A percentile compares a stretch with the other conserved stretches of the same genome.
phyloP scores from a whole-genome alignment of 1,140 invertebrate genomes.

The Drosophila sturtevanti region DNA sequence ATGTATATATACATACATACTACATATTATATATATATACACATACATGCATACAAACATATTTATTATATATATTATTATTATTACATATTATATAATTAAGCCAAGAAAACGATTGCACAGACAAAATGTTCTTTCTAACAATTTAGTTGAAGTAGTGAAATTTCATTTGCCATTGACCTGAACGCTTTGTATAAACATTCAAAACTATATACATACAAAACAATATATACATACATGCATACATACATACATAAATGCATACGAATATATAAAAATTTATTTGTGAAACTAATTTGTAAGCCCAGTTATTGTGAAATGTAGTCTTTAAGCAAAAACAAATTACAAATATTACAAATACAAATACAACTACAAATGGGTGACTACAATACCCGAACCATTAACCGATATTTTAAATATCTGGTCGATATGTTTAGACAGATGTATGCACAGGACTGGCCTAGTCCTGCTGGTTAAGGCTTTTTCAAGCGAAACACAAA shows the following conservation, averaged over 20 bases:
- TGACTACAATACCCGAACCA: slow-evolving; percentile 42
- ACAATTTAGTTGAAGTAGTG: slow-evolving; percentile 41
- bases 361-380: slow-evolving; percentile 26
- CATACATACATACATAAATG: slow-evolving; percentile 36
- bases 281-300: slow-evolving; percentile 50
- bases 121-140: slow-evolving; percentile 10
- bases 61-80: slow-evolving; percentile 19
- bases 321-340: slow-evolving; percentile 47
- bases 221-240: slow-evolving; percentile 23
- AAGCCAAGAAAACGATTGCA: slow-evolving; percentile 19
- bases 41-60: neutral
- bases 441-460: slow-evolving; percentile 18
- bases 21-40: slow-evolving; percentile 24
- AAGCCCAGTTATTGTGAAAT: slow-evolving; percentile 61
- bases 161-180: slow-evolving; percentile 69
- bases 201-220: slow-evolving; percentile 10
- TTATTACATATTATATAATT: neutral
- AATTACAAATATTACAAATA: slow-evolving; percentile 41
- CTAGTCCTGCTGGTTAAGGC: neutral
- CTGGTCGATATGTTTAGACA: neutral
- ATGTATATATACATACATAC: slow-evolving; percentile 29
- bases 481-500: slow-evolving; percentile 22
- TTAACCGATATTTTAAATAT: slow-evolving; percentile 24
- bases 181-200: slow-evolving; percentile 69
- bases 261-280: slow-evolving; percentile 38